Conservation (phyloP, 2,888 invertebrate species). For the Dasysyrphus albostriatus region DNA sequence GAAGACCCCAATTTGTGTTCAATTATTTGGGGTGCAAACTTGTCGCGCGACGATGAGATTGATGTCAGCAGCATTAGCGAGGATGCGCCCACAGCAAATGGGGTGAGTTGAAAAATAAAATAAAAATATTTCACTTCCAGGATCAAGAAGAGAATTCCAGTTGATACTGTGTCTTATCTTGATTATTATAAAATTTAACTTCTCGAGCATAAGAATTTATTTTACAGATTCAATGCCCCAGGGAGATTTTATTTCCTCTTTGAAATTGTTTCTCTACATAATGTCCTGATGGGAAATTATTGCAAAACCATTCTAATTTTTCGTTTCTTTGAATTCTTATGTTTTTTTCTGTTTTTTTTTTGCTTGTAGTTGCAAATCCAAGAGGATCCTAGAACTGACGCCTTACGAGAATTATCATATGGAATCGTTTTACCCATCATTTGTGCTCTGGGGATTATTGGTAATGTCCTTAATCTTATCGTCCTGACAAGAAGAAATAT, state of each 20-base stretch:
- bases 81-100: conserved; percentile 66
- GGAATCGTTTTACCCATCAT: conserved; percentile 89
- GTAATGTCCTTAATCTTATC: conserved; percentile 91
- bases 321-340: not conserved
- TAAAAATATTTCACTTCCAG: conserved; percentile 1
- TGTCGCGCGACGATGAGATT: conserved; percentile 79
- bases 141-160: conserved; percentile 15
- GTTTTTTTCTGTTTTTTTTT: not conserved
- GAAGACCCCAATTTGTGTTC: conserved; percentile 83
- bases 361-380: conserved; percentile 77
- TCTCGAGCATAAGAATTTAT: not conserved
- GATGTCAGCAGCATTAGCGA: conserved; percentile 72
- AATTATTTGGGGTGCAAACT: conserved; percentile 82
- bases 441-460: conserved; percentile 89
- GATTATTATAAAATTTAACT: conserved; percentile 29
- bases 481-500: conserved; percentile 91
- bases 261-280: not conserved
- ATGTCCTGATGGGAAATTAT: conserved; percentile 63
- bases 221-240: conserved; percentile 16
- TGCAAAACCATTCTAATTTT: conserved; percentile 44
- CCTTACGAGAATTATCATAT: conserved; percentile 86
- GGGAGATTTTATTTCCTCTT: conserved; percentile 21
- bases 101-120: conserved; percentile 73
- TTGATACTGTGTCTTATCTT: conserved; percentile 3
- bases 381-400: conserved; percentile 87